A percentile compares a stretch with the other conserved stretches of the same genome.
These are phyloP conservation scores for Drosophila lacicola DNA, from an alignment of 2,888 invertebrate genomes.

Conservation along the genomic window DNA sequence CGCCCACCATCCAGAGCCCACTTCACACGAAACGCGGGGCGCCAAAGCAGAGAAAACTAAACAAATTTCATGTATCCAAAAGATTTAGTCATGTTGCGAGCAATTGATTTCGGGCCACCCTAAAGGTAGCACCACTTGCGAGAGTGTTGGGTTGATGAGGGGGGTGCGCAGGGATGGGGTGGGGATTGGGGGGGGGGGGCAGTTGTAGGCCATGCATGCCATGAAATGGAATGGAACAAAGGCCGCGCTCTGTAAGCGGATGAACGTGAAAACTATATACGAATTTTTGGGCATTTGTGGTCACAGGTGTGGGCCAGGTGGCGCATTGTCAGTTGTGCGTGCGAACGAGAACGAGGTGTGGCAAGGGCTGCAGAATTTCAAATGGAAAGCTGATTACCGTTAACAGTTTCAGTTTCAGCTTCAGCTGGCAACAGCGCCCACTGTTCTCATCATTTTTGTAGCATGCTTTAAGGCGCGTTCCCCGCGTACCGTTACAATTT, in stretches of 20 bases:
- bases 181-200: no score
- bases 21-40: constrained; percentile 29
- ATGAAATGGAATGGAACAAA: constrained; percentile 41
- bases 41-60: constrained; percentile 59
- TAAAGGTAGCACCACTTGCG: constrained; percentile 16
- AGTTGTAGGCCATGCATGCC: constrained; percentile 4
- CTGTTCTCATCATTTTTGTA: constrained; percentile 8
- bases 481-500: constrained; percentile 7
- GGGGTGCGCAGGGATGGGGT: neutral
- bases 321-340: constrained; percentile 23
- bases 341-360: neutral
- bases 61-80: constrained; percentile 69
- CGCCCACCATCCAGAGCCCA: neutral
- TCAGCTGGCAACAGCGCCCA: constrained; percentile 2
- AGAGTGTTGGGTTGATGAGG: neutral
- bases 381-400: constrained; percentile 62
- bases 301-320: neutral
- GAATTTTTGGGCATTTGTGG: constrained; percentile 12
- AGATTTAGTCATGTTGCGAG: constrained; percentile 70
- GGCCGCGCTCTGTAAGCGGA: constrained; percentile 55
- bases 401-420: constrained; percentile 17
- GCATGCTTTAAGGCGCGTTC: constrained; percentile 20
- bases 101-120: constrained; percentile 64
- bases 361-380: constrained; percentile 32
- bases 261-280: constrained; percentile 60